Base-by-base conservation (phyloP, 2,113 vertebrate genomes). In the Eptesicus fuscus region DNA sequence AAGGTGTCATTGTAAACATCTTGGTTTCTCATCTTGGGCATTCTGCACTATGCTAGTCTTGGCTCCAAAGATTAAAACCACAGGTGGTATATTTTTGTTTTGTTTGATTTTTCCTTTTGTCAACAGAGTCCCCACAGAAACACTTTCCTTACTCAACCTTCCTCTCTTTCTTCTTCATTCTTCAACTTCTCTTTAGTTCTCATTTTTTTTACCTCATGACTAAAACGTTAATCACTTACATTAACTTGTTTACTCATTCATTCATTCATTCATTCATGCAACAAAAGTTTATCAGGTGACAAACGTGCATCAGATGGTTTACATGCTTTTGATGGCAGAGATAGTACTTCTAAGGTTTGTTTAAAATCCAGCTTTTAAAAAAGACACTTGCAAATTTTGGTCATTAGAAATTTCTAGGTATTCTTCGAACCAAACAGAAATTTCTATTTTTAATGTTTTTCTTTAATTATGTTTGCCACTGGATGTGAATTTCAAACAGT, bases 61-160 rank as follows among this genome's bases (percentile, higher is more conserved):
- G 77, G 14, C 30, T 92, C 69, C 40, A 96, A 91, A 44, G 40
- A 91, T 70, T 37, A 83, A 92, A 95, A 86, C 51, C 23, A 53
- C 37, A 88, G 2, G 1, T n/a, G 44, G 74, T 77, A 9, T 20
- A 37, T 84, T 67, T 73, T 80, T 85, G 49, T 37, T 67, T 79
- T 23, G 12, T 71, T 49, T 35, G 14, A 35, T 77, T 70, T 51
- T 90, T 90, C 18, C 32, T 28, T 80, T 88, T 82, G 32, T 47
- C 40, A 93, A 61, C 12, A 63, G 20, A 20, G 11, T 76, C 51
- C 56, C 59, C 14, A 12, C 56, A 49, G 78, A 91, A 32, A 92
- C 8, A 37, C 25, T 88, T 92, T 82, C 28, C 51, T 79, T 76
- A 63, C 28, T 92, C 42, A 56, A 49, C 13, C 22, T 74, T 73